Percentiles rank a stretch among this genome's conserved stretches.
These are phyloP conservation scores for Thymelicus sylvestris DNA, from an alignment of 2,888 invertebrate species.

Conservation along the genomic window DNA sequence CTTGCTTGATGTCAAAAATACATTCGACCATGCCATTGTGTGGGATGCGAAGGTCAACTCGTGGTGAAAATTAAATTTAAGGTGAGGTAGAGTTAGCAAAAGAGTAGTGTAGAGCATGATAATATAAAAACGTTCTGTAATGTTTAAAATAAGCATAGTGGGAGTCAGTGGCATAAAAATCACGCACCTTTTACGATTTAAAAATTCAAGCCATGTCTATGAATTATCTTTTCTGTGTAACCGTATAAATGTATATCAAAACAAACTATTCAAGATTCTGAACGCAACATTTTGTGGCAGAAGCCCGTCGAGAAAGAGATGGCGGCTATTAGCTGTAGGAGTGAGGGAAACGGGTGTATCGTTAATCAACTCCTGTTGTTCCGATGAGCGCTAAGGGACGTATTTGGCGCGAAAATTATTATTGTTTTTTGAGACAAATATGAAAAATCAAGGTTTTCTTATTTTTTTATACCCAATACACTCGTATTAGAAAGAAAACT, in stretches of 20 bases:
- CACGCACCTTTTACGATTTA: no score
- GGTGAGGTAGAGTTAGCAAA: no score
- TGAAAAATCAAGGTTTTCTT: not conserved
- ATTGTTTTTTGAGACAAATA: constrained; percentile 5
- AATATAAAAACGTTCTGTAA: no score
- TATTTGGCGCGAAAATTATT: constrained; percentile 35
- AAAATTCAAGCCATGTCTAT: constrained; percentile 12
- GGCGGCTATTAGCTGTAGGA: constrained; percentile 25
- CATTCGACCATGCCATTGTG: no score
- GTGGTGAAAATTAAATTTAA: no score
- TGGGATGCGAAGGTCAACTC: no score
- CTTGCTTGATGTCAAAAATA: no score
- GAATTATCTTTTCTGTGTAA: constrained; percentile 6
- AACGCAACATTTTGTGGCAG: constrained; percentile 46
- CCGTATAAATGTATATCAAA: constrained; percentile 42
- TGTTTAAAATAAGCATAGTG: no score
- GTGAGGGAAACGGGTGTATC: constrained; percentile 47
- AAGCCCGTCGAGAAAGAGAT: constrained; percentile 43
- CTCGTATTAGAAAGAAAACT: no score
- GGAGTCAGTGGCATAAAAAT: no score
- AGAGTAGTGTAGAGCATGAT: no score
- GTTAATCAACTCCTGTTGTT: constrained; percentile 77
- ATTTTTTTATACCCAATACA: not conserved
- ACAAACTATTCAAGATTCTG: constrained; percentile 44
- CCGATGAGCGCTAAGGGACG: constrained; percentile 45